Percentiles rank a stretch among this genome's conserved stretches.
These are phyloP conservation scores for Urosaurus nigricauda DNA, from an alignment of 2,797 vertebrate species.

Conservation along the genomic window DNA sequence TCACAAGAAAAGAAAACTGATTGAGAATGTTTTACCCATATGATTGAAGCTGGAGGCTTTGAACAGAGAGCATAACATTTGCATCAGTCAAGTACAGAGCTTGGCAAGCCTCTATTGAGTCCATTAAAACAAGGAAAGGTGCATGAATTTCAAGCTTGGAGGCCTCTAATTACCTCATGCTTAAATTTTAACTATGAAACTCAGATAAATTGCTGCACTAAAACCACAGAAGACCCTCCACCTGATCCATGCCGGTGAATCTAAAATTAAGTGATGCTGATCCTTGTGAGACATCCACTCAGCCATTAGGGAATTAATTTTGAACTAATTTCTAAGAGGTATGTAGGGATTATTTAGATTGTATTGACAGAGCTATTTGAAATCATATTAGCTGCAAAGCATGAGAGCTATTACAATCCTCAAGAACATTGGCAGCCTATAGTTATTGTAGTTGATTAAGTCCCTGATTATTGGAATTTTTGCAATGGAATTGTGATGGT, in stretches of 20 bases:
- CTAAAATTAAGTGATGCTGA: conserved; percentile 73
- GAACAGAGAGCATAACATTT: conserved; percentile 57
- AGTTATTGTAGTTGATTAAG: conserved; percentile 49
- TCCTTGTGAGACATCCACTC: conserved; percentile 61
- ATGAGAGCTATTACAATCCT: conserved; percentile 57
- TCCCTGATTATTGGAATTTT: background rate
- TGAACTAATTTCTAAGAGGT: conserved; percentile 70
- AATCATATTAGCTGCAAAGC: conserved; percentile 76
- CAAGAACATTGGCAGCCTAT: conserved; percentile 67
- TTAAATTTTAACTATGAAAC: conserved; percentile 80
- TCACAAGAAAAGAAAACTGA: conserved; percentile 56
- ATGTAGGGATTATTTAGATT: conserved; percentile 72
- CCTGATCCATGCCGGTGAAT: conserved; percentile 64
- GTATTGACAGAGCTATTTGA: conserved; percentile 77
- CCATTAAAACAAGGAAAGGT: conserved; percentile 65
- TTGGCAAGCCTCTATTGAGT: conserved; percentile 53
- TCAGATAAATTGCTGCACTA: conserved; percentile 74
- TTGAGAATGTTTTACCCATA: conserved; percentile 62
- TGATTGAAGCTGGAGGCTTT: conserved; percentile 52
- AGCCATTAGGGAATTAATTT: conserved; percentile 65
- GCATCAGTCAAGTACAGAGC: conserved; percentile 40
- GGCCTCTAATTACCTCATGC: conserved; percentile 73
- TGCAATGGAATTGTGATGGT: background rate
- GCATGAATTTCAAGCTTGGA: conserved; percentile 76
- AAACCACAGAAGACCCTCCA: conserved; percentile 73